phyloP scores from a whole-genome alignment of 2,888 invertebrate genomes.

The Drosophila nigritarsus region DNA sequence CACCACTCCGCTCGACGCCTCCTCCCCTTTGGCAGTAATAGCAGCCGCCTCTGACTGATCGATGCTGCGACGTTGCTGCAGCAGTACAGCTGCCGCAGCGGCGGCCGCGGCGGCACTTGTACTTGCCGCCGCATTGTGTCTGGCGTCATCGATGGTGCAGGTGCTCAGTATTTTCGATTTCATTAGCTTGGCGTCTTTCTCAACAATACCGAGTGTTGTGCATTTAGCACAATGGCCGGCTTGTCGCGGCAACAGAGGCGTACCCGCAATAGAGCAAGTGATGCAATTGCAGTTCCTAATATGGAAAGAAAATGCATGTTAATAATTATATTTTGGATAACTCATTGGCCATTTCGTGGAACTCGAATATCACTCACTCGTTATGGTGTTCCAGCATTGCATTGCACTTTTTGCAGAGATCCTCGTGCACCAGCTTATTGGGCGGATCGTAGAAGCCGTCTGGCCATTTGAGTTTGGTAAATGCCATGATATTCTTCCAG shows the following conservation, averaged over 20 bases:
- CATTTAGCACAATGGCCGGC: conserved; percentile 82
- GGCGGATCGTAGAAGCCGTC: conserved; percentile 82
- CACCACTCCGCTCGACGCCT: conserved; percentile 37
- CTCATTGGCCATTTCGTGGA: not conserved
- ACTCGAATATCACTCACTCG: conserved; percentile 70
- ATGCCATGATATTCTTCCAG: conserved; percentile 84
- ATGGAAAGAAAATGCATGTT: not conserved
- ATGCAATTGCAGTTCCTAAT: conserved; percentile 84
- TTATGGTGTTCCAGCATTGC: conserved; percentile 82
- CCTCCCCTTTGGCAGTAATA: conserved; percentile 36
- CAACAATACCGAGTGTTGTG: conserved; percentile 82
- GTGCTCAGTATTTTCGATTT: conserved; percentile 84
- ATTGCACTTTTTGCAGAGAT: conserved; percentile 83
- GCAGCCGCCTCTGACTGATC: conserved; percentile 38
- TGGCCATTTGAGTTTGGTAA: conserved; percentile 83
- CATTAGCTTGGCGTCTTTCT: conserved; percentile 83
- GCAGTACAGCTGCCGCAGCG: conserved; percentile 42
- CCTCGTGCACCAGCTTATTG: conserved; percentile 80
- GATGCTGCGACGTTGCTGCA: conserved; percentile 50
- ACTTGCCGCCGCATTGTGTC: conserved; percentile 66
- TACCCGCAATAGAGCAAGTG: conserved; percentile 84
- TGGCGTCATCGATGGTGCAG: conserved; percentile 82
- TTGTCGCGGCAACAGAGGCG: conserved; percentile 70
- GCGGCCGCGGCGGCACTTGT: conserved; percentile 44
- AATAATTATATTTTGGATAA: not conserved